Evolutionary conservation across 2,797 vertebrate genomes (phyloP).

Genomic region (Hypotaenidia okinawae): DNA sequence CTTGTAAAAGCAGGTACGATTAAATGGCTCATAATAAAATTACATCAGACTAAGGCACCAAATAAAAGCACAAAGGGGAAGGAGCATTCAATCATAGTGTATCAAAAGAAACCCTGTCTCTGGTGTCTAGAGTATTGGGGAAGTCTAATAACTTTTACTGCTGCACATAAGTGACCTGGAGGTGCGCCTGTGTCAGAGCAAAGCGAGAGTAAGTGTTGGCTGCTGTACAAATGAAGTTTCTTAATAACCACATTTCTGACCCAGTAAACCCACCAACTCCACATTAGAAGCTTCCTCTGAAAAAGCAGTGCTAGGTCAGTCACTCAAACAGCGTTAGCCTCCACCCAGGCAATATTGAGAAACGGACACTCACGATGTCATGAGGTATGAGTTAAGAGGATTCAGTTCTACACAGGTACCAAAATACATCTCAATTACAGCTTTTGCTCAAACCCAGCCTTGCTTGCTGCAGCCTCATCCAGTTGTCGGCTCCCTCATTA

Average conservation of each 20-base stretch:
- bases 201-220: neutral
- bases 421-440: neutral
- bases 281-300: neutral
- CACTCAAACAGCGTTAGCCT: neutral
- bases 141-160: neutral
- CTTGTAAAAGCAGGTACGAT: neutral
- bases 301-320: neutral
- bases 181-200: neutral
- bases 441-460: neutral
- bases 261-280: neutral
- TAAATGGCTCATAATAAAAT: neutral
- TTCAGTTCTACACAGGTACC: neutral
- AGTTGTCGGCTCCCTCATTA: neutral
- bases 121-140: neutral
- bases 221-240: neutral
- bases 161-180: neutral
- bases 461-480: neutral
- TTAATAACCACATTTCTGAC: neutral
- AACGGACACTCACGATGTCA: rapidly evolving
- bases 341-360: neutral
- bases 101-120: neutral
- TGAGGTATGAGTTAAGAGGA: neutral
- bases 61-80: neutral
- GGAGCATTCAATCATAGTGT: neutral
- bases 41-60: neutral